Evolutionary conservation across 1,140 invertebrate species (phyloP).

Genomic region (Euura saliciscinereae): DNA sequence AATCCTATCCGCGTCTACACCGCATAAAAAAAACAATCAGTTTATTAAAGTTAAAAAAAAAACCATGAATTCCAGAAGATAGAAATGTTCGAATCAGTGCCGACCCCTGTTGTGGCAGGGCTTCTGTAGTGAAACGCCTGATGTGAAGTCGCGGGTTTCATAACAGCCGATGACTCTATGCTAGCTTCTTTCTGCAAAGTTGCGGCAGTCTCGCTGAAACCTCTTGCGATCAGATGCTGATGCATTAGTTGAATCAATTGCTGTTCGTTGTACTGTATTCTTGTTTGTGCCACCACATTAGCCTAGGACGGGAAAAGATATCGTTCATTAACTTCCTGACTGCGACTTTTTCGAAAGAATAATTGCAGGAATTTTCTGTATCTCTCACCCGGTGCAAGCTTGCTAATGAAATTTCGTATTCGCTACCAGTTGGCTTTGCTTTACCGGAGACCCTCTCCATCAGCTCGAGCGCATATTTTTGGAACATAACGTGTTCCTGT

Average conservation of each 20-base stretch:
- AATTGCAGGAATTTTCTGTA: background rate
- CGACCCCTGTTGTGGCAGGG: constrained; percentile 50
- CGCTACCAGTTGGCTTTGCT: constrained; percentile 78
- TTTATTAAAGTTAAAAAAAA: background rate
- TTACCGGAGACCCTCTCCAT: constrained; percentile 92
- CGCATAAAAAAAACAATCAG: constrained; percentile 18
- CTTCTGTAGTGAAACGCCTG: constrained; percentile 66
- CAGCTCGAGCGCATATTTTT: constrained; percentile 91
- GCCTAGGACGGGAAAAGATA: constrained; percentile 64
- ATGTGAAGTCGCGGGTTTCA: constrained; percentile 59
- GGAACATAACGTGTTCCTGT: constrained; percentile 94
- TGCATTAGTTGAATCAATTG: constrained; percentile 92
- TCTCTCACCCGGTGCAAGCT: constrained; percentile 79
- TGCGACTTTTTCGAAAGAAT: background rate
- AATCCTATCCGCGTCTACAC: constrained; percentile 45
- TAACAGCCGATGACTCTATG: constrained; percentile 53
- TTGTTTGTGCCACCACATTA: constrained; percentile 94
- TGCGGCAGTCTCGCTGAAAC: constrained; percentile 74
- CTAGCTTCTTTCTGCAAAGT: constrained; percentile 79
- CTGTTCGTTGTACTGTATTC: constrained; percentile 91
- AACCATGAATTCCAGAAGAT: background rate
- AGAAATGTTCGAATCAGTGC: constrained; percentile 18
- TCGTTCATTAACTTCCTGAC: background rate
- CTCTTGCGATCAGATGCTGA: constrained; percentile 83
- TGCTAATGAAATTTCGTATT: constrained; percentile 82